These are phyloP conservation scores for Monochamus saltuarius DNA, from an alignment of 1,140 invertebrate genomes.

Conservation along the genomic window DNA sequence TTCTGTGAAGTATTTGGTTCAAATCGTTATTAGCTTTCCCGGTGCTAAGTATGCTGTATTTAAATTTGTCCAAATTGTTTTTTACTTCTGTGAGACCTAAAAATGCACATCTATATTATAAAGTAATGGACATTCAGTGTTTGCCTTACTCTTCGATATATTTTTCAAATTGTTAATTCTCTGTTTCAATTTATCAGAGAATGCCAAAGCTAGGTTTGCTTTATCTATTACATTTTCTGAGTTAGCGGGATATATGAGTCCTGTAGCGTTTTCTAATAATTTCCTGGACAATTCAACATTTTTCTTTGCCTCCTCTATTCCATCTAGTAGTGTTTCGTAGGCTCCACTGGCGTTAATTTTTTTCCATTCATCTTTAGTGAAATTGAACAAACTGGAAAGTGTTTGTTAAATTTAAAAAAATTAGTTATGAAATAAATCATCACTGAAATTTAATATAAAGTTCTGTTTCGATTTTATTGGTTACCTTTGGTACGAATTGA, in stretches of 20 bases:
- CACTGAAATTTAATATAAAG: slow-evolving; percentile 1
- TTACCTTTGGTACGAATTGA: slow-evolving; percentile 29
- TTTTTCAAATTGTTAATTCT: slow-evolving; percentile 37
- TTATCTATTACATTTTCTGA: slow-evolving; percentile 54
- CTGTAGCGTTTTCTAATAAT: slow-evolving; percentile 61
- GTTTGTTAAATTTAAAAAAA: slow-evolving; percentile 1
- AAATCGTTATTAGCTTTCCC: slow-evolving; percentile 39
- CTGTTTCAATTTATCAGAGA: slow-evolving; percentile 40
- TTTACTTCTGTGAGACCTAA: slow-evolving; percentile 33
- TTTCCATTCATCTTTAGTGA: slow-evolving; percentile 65
- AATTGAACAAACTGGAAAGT: slow-evolving; percentile 65
- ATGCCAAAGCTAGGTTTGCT: slow-evolving; percentile 44
- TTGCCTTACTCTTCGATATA: slow-evolving; percentile 32
- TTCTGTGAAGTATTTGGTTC: slow-evolving; percentile 29
- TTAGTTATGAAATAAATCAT: not conserved
- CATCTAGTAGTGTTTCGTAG: slow-evolving; percentile 77
- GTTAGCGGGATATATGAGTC: slow-evolving; percentile 53
- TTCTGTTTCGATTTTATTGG: slow-evolving; percentile 4
- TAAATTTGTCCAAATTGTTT: slow-evolving; percentile 35
- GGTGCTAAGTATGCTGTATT: slow-evolving; percentile 32
- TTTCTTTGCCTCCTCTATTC: slow-evolving; percentile 62
- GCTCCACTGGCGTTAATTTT: slow-evolving; percentile 77
- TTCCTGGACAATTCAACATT: slow-evolving; percentile 66
- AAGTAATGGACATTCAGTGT: slow-evolving; percentile 3
- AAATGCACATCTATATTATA: slow-evolving; percentile 3